These are phyloP conservation scores for Myodes glareolus DNA, from an alignment of 2,113 vertebrate species.

Conservation along the genomic window DNA sequence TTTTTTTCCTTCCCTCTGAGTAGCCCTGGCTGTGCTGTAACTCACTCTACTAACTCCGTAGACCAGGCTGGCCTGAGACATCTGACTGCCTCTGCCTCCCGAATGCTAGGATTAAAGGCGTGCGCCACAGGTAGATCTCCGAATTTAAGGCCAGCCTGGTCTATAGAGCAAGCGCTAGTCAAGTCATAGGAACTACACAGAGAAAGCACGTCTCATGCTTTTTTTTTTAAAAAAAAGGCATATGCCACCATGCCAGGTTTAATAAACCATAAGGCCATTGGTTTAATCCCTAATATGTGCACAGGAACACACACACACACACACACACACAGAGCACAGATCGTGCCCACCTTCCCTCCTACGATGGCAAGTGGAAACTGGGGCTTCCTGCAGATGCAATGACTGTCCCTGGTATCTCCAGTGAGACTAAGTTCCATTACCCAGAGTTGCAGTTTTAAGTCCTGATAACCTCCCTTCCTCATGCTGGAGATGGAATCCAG, in stretches of 20 bases:
- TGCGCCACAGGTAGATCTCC: neutral
- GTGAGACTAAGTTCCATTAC: neutral
- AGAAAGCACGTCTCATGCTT: neutral
- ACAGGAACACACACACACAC: neutral
- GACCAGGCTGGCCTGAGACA: neutral
- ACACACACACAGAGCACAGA: neutral
- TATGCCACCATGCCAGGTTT: neutral
- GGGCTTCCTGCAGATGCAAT: neutral
- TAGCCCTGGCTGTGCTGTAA: neutral
- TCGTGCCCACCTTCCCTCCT: accelerated
- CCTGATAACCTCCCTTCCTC: no score
- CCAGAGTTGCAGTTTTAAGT: neutral
- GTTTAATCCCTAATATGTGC: neutral
- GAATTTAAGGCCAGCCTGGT: neutral
- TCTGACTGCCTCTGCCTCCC: neutral
- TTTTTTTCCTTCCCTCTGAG: neutral
- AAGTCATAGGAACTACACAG: neutral
- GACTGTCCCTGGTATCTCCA: neutral
- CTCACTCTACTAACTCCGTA: neutral
- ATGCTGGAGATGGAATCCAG: neutral
- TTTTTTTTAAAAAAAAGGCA: no score
- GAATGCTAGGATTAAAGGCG: neutral
- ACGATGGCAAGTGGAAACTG: neutral
- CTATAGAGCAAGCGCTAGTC: neutral
- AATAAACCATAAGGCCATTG: neutral